Percentiles rank a stretch among this genome's conserved stretches.
Conservation (phyloP, 2,888 invertebrate species). For the Phlogophora meticulosa region DNA sequence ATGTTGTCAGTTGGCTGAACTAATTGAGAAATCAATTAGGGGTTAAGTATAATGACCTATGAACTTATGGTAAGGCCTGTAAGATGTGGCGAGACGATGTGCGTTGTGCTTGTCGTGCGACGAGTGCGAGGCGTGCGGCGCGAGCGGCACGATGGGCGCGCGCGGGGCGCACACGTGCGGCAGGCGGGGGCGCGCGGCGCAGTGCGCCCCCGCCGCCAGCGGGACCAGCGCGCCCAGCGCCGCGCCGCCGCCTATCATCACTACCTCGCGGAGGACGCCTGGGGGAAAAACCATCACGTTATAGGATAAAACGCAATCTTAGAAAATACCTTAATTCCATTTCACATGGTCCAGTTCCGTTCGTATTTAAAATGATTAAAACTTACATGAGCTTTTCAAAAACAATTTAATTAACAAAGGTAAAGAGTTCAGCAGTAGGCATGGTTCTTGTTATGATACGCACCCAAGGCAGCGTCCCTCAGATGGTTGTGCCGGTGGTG, state of each 20-base stretch:
- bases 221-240: conserved; percentile 96
- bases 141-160: conserved; percentile 94
- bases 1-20: too few species aligned
- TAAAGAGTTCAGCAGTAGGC: too few species aligned
- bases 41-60: conserved; percentile 91
- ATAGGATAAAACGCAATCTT: too few species aligned
- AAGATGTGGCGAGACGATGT: conserved; percentile 91
- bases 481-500: conserved; percentile 96
- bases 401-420: too few species aligned
- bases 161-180: conserved; percentile 88
- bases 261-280: conserved; percentile 94
- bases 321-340: too few species aligned
- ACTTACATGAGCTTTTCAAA: too few species aligned
- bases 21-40: too few species aligned
- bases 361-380: too few species aligned
- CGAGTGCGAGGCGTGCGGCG: conserved; percentile 89
- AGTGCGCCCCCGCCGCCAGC: conserved; percentile 96
- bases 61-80: conserved; percentile 97
- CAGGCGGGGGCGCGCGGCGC: conserved; percentile 79
- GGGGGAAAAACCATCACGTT: not conserved
- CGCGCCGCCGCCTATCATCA: conserved; percentile 94
- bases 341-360: too few species aligned
- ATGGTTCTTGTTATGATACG: too few species aligned
- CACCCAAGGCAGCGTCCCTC: conserved; percentile 94
- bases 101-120: conserved; percentile 93